Conservation (phyloP, 2,797 vertebrate species). For the Chaetophractus vellerosus region DNA sequence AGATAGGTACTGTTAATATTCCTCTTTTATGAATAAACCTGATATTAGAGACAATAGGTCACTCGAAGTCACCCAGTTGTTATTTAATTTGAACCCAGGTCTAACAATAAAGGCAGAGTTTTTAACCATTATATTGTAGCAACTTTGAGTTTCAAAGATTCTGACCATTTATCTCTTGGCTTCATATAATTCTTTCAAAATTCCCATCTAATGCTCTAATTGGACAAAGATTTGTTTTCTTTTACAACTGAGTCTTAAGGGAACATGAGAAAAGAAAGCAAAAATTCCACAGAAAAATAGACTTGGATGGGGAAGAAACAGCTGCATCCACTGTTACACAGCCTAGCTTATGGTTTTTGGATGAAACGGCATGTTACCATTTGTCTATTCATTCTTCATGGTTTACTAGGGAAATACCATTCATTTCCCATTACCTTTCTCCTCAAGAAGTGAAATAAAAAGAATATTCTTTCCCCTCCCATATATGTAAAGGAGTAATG, state of each 20-base stretch:
- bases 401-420: constrained; percentile 76
- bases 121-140: constrained; percentile 46
- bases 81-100: constrained; percentile 52
- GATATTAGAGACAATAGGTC: not conserved
- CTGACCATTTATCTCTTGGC: constrained; percentile 65
- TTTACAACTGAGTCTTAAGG: constrained; percentile 74
- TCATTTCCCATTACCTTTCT: constrained; percentile 77
- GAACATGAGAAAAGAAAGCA: constrained; percentile 72
- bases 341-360: constrained; percentile 58
- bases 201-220: constrained; percentile 74
- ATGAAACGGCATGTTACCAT: constrained; percentile 62
- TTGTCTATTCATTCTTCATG: constrained; percentile 68
- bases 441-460: constrained; percentile 67
- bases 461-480: constrained; percentile 16
- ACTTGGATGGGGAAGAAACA: constrained; percentile 64
- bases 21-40: constrained; percentile 2
- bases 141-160: constrained; percentile 69
- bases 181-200: constrained; percentile 76
- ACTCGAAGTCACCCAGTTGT: not conserved
- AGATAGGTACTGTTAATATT: not conserved
- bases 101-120: constrained; percentile 5
- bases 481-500: constrained; percentile 24
- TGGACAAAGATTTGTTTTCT: constrained; percentile 77
- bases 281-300: constrained; percentile 60
- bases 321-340: constrained; percentile 75